These are phyloP conservation scores for Steatocranus sp. DNA, from an alignment of 2,797 vertebrate genomes.

Conservation along the genomic window DNA sequence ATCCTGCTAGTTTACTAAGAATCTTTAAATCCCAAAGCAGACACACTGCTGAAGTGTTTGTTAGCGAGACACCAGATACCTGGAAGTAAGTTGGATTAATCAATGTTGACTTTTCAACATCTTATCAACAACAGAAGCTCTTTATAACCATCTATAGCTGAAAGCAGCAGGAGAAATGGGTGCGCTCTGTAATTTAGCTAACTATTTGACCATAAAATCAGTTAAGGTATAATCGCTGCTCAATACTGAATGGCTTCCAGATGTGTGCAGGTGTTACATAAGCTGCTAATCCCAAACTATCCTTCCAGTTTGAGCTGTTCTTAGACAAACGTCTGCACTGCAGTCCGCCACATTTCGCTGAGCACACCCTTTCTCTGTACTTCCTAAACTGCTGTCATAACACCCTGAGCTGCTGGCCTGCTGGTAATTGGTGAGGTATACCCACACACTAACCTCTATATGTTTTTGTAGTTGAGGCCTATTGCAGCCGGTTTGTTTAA, in stretches of 20 bases:
- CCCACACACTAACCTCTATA: background rate
- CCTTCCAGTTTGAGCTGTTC: background rate
- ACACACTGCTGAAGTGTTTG: background rate
- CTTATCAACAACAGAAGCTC: background rate
- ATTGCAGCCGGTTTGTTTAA: constrained; percentile 45
- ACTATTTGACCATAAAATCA: background rate
- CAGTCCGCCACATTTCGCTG: constrained; percentile 19
- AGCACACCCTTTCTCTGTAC: background rate
- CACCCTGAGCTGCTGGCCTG: background rate
- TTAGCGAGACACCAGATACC: background rate
- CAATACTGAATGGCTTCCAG: background rate
- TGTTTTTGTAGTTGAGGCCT: constrained; percentile 43
- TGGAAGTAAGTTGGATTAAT: background rate
- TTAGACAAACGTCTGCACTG: background rate
- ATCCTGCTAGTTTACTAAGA: background rate
- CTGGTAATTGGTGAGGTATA: background rate
- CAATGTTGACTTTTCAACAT: background rate
- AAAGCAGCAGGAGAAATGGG: background rate
- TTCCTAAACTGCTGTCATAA: constrained; percentile 41
- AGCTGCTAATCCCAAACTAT: background rate
- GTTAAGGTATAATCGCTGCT: background rate
- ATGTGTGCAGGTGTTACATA: constrained; percentile 24
- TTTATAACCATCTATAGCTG: background rate
- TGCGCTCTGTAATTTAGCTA: background rate
- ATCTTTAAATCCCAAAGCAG: background rate